Conservation (phyloP, 2,113 vertebrate species). For the Probosciger aterrimus region DNA sequence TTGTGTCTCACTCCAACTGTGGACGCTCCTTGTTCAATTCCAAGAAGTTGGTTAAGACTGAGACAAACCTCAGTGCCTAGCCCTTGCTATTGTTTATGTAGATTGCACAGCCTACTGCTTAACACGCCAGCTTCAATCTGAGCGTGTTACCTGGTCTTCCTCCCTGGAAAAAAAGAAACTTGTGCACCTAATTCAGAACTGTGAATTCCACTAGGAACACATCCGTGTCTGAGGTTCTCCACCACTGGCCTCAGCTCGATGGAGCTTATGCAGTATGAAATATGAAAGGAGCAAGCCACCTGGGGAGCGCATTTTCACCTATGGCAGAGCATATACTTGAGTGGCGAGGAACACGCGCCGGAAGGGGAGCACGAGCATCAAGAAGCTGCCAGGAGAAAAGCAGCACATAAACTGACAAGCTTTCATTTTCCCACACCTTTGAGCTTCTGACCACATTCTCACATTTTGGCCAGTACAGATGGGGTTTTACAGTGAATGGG, state of each 20-base stretch:
- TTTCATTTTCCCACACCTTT: background rate
- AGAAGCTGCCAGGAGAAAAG: background rate
- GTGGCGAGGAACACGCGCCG: accelerated
- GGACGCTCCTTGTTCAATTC: background rate
- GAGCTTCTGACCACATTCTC: background rate
- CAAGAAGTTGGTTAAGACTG: background rate
- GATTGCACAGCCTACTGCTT: background rate
- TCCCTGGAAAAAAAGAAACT: background rate
- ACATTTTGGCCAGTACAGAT: background rate
- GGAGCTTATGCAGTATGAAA: accelerated
- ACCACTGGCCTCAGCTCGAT: accelerated
- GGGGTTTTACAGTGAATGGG: background rate
- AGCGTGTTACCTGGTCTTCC: accelerated
- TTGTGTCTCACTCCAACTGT: accelerated
- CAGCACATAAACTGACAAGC: background rate
- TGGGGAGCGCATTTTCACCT: background rate
- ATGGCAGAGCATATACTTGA: background rate
- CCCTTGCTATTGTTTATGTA: accelerated
- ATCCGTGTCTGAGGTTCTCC: accelerated
- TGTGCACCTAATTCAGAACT: background rate
- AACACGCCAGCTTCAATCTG: background rate
- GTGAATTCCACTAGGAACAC: background rate
- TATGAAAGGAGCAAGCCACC: accelerated
- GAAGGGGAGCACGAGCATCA: background rate
- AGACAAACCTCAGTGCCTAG: background rate